Evolutionary conservation across 2,888 invertebrate genomes (phyloP).

Genomic region (Temnothorax ravouxi): DNA sequence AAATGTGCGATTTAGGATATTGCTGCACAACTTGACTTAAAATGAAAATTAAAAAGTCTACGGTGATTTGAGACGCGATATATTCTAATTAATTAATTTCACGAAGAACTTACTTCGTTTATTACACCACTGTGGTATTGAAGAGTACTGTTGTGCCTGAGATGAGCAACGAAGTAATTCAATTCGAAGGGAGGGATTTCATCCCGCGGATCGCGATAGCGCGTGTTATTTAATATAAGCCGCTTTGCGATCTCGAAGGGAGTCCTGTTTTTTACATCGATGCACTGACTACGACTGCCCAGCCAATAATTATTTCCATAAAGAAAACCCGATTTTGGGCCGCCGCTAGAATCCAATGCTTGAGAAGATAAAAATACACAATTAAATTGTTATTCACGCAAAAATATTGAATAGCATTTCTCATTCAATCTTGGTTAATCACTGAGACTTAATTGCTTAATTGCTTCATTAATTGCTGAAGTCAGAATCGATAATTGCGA

Average conservation of each 20-base stretch:
- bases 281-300: conserved; percentile 87
- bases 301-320: conserved; percentile 89
- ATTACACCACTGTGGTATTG: conserved; percentile 85
- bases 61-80: not conserved
- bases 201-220: conserved; percentile 76
- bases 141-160: conserved; percentile 86
- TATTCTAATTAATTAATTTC: not conserved
- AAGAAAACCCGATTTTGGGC: conserved; percentile 87
- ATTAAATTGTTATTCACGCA: not conserved
- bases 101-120: conserved; percentile 83
- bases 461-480: not conserved
- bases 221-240: conserved; percentile 78
- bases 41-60: not conserved
- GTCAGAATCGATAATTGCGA: not conserved
- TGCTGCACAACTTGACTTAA: not conserved
- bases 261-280: conserved; percentile 82
- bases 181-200: conserved; percentile 86
- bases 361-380: conserved; percentile 51
- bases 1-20: conserved; percentile 8
- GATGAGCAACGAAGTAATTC: conserved; percentile 84
- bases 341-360: conserved; percentile 89
- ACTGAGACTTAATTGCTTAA: not conserved
- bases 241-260: conserved; percentile 79
- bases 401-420: not conserved
- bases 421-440: not conserved